These are phyloP conservation scores for Fringilla coelebs DNA, from an alignment of 2,797 vertebrate species.

Conservation along the genomic window DNA sequence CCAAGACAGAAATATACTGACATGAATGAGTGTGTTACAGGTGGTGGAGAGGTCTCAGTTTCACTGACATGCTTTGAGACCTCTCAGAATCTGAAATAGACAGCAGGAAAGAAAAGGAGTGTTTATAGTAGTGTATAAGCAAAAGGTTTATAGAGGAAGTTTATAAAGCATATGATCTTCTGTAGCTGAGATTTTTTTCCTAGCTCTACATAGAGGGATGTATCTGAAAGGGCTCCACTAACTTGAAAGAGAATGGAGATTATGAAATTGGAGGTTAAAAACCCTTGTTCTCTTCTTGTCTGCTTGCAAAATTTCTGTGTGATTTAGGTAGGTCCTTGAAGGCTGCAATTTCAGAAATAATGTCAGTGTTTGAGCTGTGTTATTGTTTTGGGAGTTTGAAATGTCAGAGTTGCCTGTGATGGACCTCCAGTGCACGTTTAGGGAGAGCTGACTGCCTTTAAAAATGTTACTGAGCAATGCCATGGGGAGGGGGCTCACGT, in stretches of 20 bases:
- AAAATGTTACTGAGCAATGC: background rate
- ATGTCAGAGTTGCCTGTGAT: background rate
- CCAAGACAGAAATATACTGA: background rate
- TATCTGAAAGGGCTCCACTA: background rate
- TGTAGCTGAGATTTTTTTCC: background rate
- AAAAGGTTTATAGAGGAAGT: background rate
- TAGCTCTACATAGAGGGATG: rapidly evolving
- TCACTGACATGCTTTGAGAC: background rate
- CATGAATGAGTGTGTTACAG: background rate
- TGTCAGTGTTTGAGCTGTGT: background rate
- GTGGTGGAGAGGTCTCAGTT: background rate
- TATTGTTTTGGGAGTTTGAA: background rate
- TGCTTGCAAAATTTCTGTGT: background rate
- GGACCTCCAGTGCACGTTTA: background rate
- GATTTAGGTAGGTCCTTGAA: background rate
- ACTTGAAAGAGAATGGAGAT: background rate
- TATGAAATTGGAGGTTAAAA: background rate
- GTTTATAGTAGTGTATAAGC: background rate
- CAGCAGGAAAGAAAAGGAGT: background rate
- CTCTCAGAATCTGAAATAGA: background rate
- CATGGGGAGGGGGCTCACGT: background rate
- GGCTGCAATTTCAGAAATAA: background rate
- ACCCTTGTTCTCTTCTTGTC: background rate
- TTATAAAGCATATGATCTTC: background rate
- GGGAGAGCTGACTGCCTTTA: background rate